Evolutionary conservation across 2,113 vertebrate species (phyloP), one percentile per base, ranked within the genome.

Genomic region (Accipiter cooperii): DNA sequence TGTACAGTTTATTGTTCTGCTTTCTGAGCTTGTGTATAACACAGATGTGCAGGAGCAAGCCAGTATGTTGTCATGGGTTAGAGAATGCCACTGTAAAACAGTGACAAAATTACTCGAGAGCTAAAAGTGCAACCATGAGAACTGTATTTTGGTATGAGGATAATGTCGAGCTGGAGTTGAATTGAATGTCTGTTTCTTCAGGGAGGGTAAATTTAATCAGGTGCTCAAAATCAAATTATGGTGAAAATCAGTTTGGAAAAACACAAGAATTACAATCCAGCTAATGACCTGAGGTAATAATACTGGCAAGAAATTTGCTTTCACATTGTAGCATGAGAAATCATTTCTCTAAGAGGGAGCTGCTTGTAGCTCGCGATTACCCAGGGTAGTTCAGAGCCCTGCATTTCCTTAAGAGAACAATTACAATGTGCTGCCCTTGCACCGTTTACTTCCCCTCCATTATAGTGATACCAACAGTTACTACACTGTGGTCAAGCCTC

Each of bases 261-360:
- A 90, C 89, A 88, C 49, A 94, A 89, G 92, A 94, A 96, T 97
- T 96, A 96, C 96, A 96, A 96, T 93, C 94, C 81, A 90, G 90
- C 82, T 98, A 97, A 98, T 95, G 94, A 97, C 94, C 94, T 89
- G 93, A 93, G 85, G 93, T 97, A 97, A 96, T 90, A 88, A 96
- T 90, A 88, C 83, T 78, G 96, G 93, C 83, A 93, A 96, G 96
- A 97, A 94, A 89, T 92, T 90, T 93, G 55, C 89, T 96, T 97
- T 97, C 88, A 68, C 66, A 68, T 85, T 93, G 87, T 66, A 91
- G 87, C 58, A 92, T 57, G 89, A 95, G 95, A 93, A 93, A 97
- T 96, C 10, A 7, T 92, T 96, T 97, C 93, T 96, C 76, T 93
- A 34, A 33, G 76, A 94, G 47, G 70, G 88, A 96, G 42, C 87